Evolutionary conservation across 2,888 invertebrate species (phyloP), one percentile per base, ranked within the genome.

Genomic region (Scaptomyza reducta): DNA sequence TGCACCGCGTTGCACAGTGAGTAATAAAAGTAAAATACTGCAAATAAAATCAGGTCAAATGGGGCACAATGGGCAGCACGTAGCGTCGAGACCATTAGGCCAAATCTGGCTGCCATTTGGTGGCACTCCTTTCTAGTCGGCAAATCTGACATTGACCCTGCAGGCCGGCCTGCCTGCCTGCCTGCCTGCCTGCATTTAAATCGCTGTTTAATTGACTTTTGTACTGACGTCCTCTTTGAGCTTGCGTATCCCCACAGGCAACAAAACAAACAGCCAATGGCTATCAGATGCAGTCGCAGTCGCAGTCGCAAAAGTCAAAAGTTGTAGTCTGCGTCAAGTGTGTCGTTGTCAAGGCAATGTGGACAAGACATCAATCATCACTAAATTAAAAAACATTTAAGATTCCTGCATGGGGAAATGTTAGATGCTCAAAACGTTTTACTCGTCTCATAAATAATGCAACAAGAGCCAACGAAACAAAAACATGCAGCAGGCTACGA

Each of bases 351-450:
- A 84, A 77, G 74, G 68, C 79, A 78, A 78, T 58, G 68, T 76
- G 78, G 87, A 87, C 83, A 85, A 81, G 81, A 87, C 85, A 85
- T 85, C 85, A 87, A 85, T 85, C 85, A 85, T 87, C 86, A 85
- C 85, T 77, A 81, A 85, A 85, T 85, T 85, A 85, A 85, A 85
- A 85, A 85, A 74, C 87, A 85, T 87, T 85, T 85, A 85, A 85
- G 77, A 87, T 85, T 80, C 83, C 77, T 74, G 74, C 71, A 76
- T 73, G 77, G 79, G 63, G 70, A 60, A 72, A 67, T 74, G 77
- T 69, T 76, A 68, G 84, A 76, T 58, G 66, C 64, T 58, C 63
- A 40, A 47, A 68, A 61, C 63, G 68, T 40, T 33, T 38, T 46
- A 35, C n/a, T 22, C 42, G 57, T 11, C 82, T 83, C 82, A 83